Conservation (phyloP, 1,140 invertebrate species). For the Metaphire vulgaris region DNA sequence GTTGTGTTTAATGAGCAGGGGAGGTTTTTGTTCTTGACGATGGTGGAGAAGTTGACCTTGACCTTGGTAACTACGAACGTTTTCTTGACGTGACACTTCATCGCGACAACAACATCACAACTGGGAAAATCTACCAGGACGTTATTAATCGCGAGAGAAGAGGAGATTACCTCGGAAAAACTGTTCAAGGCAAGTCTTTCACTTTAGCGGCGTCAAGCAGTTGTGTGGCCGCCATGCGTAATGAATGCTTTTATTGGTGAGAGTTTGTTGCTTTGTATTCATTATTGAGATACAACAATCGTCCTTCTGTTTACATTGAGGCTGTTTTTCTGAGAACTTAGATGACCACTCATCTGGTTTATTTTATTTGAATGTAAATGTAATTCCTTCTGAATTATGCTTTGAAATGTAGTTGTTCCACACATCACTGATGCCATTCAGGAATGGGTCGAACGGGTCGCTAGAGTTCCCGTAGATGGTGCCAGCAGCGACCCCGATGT, state of each 20-base stretch:
- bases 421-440: conserved; percentile 97
- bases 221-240: too few relatives aligned
- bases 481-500: conserved; percentile 63
- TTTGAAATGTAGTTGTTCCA: conserved; percentile 92
- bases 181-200: conserved; percentile 76
- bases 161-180: conserved; percentile 96
- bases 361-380: too few relatives aligned
- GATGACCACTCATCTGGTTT: too few relatives aligned
- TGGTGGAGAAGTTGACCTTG: conserved; percentile 97
- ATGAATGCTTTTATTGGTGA: too few relatives aligned
- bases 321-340: too few relatives aligned
- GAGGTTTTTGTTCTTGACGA: conserved; percentile 99
- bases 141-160: conserved; percentile 88
- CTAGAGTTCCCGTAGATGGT: conserved; percentile 71
- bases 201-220: too few relatives aligned
- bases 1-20: conserved; percentile 61
- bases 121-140: conserved; percentile 96
- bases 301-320: too few relatives aligned
- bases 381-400: too few relatives aligned
- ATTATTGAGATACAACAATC: too few relatives aligned
- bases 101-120: conserved; percentile 97
- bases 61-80: conserved; percentile 97
- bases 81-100: conserved; percentile 93
- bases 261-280: too few relatives aligned
- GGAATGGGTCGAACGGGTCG: conserved; percentile 92